Evolutionary conservation across 2,888 invertebrate genomes (phyloP), one percentile per base, ranked within the genome.

Genomic region (Synergus laeviventris): DNA sequence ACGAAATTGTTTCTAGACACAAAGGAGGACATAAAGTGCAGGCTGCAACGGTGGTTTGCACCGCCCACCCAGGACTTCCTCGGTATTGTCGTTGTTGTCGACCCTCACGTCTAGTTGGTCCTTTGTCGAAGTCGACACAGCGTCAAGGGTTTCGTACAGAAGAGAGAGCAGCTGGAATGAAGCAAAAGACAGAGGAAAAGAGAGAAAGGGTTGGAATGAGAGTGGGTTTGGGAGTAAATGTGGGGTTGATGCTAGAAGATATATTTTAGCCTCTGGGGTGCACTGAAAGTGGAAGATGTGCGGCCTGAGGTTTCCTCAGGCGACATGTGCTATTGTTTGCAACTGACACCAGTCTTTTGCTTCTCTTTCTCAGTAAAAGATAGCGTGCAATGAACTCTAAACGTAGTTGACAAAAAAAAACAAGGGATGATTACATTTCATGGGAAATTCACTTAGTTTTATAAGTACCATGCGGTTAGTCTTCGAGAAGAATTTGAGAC

Each of bases 301-400:
- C 78, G 75, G 76, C 73, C 78, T 75, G 70, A 79, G 76, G 79
- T 81, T 78, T 78, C 80, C 78, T 31, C 54, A 59, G 76, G 81
- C 79, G 75, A 78, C 78, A 76, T 38, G 45, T 76, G 38, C 78
- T 73, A 82, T 83, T 82, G 83, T 83, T 78, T 80, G 75, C 75
- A 61, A 56, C 74, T 11, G 36, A 42, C 70, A 75, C 36, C 36
- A 24, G 49, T 56, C 60, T 76, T 66, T 74, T 54, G 56, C 73
- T 64, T 16, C 18, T 56, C 64, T 74, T 62, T 49, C 21, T 49
- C 60, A 39, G 36, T 61, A 74, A 74, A 39, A 61, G 16, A 45
- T 14, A 60, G 45, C 39, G 74, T 42, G 62, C 61, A 74, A 36
- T 39, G 74, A n/a, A 62, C 31, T 61, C 8, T 74, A 18, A 38